Base-by-base conservation (phyloP, 2,888 invertebrate genomes). In the Hemithea aestivaria region DNA sequence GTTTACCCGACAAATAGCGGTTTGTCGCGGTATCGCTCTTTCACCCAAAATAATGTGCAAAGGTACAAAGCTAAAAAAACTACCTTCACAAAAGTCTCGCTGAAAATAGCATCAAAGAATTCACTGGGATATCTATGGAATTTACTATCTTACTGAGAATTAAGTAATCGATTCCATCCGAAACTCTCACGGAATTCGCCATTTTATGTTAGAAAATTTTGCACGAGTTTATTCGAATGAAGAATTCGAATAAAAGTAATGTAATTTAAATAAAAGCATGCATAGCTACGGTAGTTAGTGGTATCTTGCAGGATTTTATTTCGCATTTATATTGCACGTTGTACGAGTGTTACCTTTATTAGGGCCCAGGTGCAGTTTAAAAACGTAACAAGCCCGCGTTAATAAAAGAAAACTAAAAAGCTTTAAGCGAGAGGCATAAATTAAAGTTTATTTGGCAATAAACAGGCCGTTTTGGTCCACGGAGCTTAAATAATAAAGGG, bases 1-100 rank as follows among this genome's bases (percentile, higher is more conserved):
- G 65, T 66, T 73, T 66, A 62, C 68, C 67, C 82, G 80, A 84
- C 79, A 84, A 85, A 83, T 82, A 81, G 79, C 77, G 78, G 81
- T 80, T 79, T 79, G 77, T 80, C 77, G 74, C 68, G 66, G 69
- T 74, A 78, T 80, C 77, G 76, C 72, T 77, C 76, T 74, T 74
- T 73, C 66, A 68, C 70, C 65, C 42, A 62, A 74, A 79, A 79
- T 76, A 79, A 78, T 73, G 72, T 76, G 71, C 73, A 70, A 62
- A 62, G 57, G 51, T 53, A 62, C 61, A 64, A 58, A 56, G 58
- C 53, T 64, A 62, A 66, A 69, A 67, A 65, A 57, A 42, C 40
- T 30, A 45, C 46, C 51, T 56, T 51, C 48, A 50, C 35, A 38
- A 30, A 27, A 24, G 29, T 35, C 22, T 8, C 6, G 23, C 11